phyloP scores from a whole-genome alignment of 2,888 invertebrate species.

The Scelioninae gen. 1 region DNA sequence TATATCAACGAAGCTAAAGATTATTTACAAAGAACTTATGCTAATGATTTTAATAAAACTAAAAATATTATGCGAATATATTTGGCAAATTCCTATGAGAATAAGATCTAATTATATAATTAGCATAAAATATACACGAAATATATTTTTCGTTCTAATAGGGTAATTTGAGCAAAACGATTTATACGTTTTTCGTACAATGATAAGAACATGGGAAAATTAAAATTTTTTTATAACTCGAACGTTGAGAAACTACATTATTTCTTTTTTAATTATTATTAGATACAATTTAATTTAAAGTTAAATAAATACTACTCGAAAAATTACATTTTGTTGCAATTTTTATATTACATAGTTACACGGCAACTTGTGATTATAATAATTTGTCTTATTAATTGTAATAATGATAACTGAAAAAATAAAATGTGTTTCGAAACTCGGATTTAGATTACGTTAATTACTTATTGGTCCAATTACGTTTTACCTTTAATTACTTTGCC shows the following conservation, averaged over 20 bases:
- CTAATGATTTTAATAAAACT: background rate
- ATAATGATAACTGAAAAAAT: slow-evolving; percentile 5
- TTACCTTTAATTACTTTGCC: slow-evolving; percentile 6
- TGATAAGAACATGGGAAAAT: background rate
- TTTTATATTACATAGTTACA: slow-evolving; percentile 16
- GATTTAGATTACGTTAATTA: background rate
- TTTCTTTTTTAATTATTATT: background rate
- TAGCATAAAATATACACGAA: background rate
- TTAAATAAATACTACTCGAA: background rate
- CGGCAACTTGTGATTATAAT: background rate
- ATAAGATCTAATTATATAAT: too few species aligned
- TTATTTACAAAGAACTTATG: background rate
- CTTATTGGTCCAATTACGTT: background rate
- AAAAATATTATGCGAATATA: slow-evolving; percentile 2
- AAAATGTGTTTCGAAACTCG: background rate
- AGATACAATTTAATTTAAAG: background rate
- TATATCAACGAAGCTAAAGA: too few species aligned
- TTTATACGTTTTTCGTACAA: slow-evolving; percentile 4
- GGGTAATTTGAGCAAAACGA: slow-evolving; percentile 21
- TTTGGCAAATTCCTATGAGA: too few species aligned
- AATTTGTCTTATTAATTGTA: background rate
- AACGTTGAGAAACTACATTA: background rate
- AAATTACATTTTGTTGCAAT: slow-evolving; percentile 15
- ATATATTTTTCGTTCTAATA: slow-evolving; percentile 18
- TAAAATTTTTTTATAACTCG: slow-evolving; percentile 1